Percentiles rank a stretch among this genome's conserved stretches.
Conservation (phyloP, 1,140 invertebrate genomes). For the Pissodes strobi region DNA sequence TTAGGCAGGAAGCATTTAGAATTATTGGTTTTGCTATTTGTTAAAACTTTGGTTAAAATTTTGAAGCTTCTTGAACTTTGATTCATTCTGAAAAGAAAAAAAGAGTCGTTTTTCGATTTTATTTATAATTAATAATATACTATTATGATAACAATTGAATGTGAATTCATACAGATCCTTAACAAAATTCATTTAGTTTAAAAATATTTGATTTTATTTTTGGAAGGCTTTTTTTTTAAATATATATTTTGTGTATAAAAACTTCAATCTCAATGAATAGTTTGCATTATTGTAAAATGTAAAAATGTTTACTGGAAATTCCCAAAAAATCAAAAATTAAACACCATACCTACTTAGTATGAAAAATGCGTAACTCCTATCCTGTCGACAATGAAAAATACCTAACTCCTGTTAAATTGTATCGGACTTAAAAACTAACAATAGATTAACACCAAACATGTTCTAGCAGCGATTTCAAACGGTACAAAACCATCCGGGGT, state of each 20-base stretch:
- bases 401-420: neutral
- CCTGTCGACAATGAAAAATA: neutral
- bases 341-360: neutral
- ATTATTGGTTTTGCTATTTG: neutral
- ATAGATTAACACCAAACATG: neutral
- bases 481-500: too few relatives aligned
- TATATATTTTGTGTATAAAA: neutral
- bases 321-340: neutral
- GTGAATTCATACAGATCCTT: too few relatives aligned
- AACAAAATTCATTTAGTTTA: neutral
- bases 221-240: neutral
- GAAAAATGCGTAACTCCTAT: neutral
- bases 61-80: neutral
- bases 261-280: neutral
- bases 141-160: neutral
- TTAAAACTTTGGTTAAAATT: neutral
- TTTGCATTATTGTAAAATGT: neutral
- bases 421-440: neutral
- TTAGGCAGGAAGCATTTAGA: neutral
- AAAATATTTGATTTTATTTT: neutral
- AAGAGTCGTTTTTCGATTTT: neutral
- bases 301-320: neutral
- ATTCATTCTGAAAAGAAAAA: neutral
- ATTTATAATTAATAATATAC: neutral
- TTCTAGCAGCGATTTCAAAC: too few relatives aligned